Evolutionary conservation across 2,113 vertebrate genomes (phyloP), one percentile per base, ranked within the genome.

Genomic region (Epinephelus fuscoguttatus): DNA sequence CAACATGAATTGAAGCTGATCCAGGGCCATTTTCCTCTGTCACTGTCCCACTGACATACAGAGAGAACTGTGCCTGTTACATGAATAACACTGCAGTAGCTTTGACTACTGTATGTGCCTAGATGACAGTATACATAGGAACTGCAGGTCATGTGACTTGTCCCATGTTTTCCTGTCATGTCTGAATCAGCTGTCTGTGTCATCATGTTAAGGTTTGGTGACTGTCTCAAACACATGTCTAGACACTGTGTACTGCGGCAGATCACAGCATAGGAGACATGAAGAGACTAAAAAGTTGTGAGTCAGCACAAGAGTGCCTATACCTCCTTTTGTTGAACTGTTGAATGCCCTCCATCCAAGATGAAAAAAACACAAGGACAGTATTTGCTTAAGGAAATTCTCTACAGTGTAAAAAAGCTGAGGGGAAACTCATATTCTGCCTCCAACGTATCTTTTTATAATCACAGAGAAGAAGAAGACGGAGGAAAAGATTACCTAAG

Each of bases 151-250:
- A 56, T 27, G 55, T 45, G 17, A 50, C 25, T n/a, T 27, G 4
- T 72, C 40, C 15, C 56, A 60, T 72, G 17, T 60, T 60, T 73
- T 73, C 6, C 18, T 60, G 70, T 72, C 10, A 72, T 72, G 37
- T 60, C 5, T 72, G 55, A 73, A 49, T 30, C 56, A 47, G 55
- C 40, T 30, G 42, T 59, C 1, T 70, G 18, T 40, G 52, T 56
- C 33, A 42, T 55, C 50, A 15, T 25, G 33, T 18, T 11, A 73
- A 60, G 1, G 21, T 21, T 30, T 47, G 40, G 18, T 59, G 2
- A 27, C 23, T 68, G 23, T 52, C 14, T 49, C 18, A 63, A 37
- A 11, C 37, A 25, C 5, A 37, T 37, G 27, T 73, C 37, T 73
- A 45, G 37, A 72, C 19, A 25, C 14, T 45, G 15, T 49, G 12